Conservation (phyloP, 2,113 vertebrate genomes). For the Acrocephalus kingi region DNA sequence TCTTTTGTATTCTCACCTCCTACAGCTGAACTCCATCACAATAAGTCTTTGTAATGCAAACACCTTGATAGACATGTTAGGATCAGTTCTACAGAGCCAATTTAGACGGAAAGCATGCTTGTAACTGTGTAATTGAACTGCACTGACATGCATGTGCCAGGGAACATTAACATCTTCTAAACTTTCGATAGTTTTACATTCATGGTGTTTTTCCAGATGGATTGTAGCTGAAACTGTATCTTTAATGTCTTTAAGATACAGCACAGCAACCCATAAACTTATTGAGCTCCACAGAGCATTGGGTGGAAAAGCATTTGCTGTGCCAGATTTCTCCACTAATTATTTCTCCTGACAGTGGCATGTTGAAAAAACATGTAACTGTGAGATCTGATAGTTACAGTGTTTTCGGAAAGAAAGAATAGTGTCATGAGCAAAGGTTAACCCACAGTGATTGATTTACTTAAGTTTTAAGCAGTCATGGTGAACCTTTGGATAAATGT, state of each 20-base stretch:
- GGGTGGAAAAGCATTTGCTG: constrained; percentile 35
- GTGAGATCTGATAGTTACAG: background rate
- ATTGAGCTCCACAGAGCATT: background rate
- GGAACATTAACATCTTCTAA: constrained; percentile 34
- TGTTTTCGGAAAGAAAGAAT: background rate
- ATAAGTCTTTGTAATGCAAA: constrained; percentile 33
- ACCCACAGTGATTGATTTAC: constrained; percentile 44
- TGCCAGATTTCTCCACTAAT: constrained; percentile 48
- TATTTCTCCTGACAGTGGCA: constrained; percentile 48
- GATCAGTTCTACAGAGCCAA: constrained; percentile 25
- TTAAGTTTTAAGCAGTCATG: background rate
- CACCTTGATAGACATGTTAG: constrained; percentile 25
- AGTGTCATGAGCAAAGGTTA: constrained; percentile 20
- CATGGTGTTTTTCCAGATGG: constrained; percentile 50
- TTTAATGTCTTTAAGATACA: constrained; percentile 55
- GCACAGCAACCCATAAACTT: constrained; percentile 34
- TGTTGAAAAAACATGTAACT: constrained; percentile 34
- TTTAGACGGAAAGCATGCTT: constrained; percentile 17
- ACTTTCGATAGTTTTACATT: constrained; percentile 14
- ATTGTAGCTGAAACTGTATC: constrained; percentile 50
- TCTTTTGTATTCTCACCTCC: constrained; percentile 16
- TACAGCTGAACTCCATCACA: constrained; percentile 25
- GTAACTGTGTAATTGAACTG: constrained; percentile 37
- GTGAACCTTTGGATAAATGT: constrained; percentile 41
- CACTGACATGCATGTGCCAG: constrained; percentile 17